Evolutionary conservation across 1,140 invertebrate species (phyloP).

Genomic region (Bombyx mori): DNA sequence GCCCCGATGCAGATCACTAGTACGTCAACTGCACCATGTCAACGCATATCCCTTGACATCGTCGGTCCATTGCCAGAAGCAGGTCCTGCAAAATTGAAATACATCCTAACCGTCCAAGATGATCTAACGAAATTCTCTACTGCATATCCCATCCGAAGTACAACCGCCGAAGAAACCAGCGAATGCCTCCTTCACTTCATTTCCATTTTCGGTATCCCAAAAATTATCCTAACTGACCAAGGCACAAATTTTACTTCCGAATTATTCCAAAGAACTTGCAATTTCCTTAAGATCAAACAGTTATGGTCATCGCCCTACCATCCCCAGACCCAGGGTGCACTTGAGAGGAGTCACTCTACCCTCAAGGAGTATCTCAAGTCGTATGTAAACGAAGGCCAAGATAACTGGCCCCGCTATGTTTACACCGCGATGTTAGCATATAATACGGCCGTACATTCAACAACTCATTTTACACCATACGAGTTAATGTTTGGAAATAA

Average conservation of each 20-base stretch:
- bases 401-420: no score
- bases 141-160: slow-evolving; percentile 1
- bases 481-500: no score
- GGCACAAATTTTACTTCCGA: slow-evolving; percentile 1
- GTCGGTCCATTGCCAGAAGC: no score
- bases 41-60: no score
- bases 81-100: no score
- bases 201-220: slow-evolving; percentile 3
- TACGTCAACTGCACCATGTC: no score
- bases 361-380: slow-evolving; percentile 2
- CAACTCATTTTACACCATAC: no score
- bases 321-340: slow-evolving; percentile 1
- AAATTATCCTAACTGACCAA: slow-evolving; percentile 2
- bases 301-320: slow-evolving; percentile 1
- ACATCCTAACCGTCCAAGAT: no score
- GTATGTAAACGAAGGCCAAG: not conserved
- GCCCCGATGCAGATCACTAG: no score
- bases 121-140: slow-evolving; percentile 7
- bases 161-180: slow-evolving; percentile 3
- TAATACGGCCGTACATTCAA: no score
- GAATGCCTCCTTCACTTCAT: slow-evolving; percentile 6
- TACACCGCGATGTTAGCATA: no score
- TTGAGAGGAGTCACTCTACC: slow-evolving; percentile 1
- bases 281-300: slow-evolving; percentile 1
- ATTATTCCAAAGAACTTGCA: not conserved